phyloP scores from a whole-genome alignment of 2,113 vertebrate genomes.

The Eulemur macaco region DNA sequence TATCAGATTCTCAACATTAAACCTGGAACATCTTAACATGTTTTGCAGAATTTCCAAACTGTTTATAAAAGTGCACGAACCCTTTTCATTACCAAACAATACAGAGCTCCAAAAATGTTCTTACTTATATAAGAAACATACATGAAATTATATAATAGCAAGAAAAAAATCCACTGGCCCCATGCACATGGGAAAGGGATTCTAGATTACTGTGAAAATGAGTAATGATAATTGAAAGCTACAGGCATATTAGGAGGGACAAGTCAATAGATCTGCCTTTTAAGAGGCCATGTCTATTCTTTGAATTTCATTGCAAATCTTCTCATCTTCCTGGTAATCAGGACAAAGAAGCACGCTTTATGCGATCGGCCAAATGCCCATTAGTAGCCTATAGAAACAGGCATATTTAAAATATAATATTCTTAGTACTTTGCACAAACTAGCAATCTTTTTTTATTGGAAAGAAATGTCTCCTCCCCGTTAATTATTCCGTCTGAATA shows the following conservation, averaged over 20 bases:
- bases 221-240: not conserved
- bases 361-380: not conserved
- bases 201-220: not conserved
- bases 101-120: not conserved
- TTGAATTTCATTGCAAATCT: not conserved
- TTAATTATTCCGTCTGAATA: constrained; percentile 74
- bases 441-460: constrained; percentile 50
- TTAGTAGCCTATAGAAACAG: not conserved
- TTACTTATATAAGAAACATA: not conserved
- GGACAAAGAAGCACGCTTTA: not conserved
- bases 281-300: not conserved
- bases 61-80: not conserved
- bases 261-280: not conserved
- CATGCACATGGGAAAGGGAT: not conserved
- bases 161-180: not conserved
- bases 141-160: not conserved
- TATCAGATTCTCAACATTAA: not conserved
- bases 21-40: not conserved
- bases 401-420: constrained; percentile 6
- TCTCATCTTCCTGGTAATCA: not conserved
- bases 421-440: constrained; percentile 45
- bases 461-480: constrained; percentile 58
- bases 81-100: not conserved
- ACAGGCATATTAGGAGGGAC: not conserved
- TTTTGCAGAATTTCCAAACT: constrained; percentile 10